Conservation (phyloP, 2,113 vertebrate genomes). For the Myrmecobius fasciatus region DNA sequence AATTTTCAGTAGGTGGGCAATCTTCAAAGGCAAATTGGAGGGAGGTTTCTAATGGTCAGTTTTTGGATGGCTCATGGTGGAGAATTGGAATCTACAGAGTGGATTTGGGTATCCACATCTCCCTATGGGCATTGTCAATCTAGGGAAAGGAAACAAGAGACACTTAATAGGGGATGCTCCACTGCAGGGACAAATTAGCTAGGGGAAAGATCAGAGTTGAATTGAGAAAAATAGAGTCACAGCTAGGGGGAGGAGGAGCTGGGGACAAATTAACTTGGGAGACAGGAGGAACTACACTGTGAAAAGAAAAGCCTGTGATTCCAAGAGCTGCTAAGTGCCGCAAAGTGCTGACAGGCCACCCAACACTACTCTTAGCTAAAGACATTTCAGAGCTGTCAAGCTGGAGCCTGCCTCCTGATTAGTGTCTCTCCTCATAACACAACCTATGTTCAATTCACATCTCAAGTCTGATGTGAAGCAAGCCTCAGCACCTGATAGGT, state of each 20-base stretch:
- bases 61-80: not conserved
- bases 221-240: not conserved
- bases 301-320: not conserved
- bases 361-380: not conserved
- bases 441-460: slow-evolving; percentile 55
- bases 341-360: not conserved
- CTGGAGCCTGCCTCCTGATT: not conserved
- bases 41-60: accelerated
- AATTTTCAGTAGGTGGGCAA: not conserved
- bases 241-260: not conserved
- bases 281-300: not conserved
- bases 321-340: not conserved
- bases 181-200: not conserved
- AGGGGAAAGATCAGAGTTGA: not conserved
- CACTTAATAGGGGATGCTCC: not conserved
- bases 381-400: slow-evolving; percentile 24
- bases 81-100: not conserved
- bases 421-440: not conserved
- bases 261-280: not conserved
- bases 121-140: not conserved
- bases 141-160: not conserved
- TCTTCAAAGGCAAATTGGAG: not conserved
- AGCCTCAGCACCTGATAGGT: not conserved
- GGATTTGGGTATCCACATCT: accelerated
- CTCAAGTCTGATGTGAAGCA: slow-evolving; percentile 17